phyloP scores from a whole-genome alignment of 1,140 invertebrate species.

The Cyclina sinensis region DNA sequence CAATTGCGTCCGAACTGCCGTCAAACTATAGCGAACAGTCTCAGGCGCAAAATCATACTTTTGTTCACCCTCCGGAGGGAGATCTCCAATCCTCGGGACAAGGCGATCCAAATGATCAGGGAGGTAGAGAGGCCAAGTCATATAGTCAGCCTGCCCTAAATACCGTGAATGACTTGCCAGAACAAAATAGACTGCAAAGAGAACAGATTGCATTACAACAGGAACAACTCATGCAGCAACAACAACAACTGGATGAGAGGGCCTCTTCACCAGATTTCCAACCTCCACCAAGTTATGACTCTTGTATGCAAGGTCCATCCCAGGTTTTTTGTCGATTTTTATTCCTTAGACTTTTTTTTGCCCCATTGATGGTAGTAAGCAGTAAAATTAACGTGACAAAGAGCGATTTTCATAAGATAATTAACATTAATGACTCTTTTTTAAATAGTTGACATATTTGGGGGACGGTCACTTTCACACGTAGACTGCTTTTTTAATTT shows the following conservation, averaged over 20 bases:
- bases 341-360: not conserved
- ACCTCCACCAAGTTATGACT: constrained; percentile 1
- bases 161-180: not conserved
- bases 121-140: no score
- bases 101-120: not conserved
- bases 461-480: no score
- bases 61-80: not conserved
- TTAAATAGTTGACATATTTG: no score
- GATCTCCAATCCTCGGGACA: not conserved
- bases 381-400: no score
- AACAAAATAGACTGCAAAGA: constrained; percentile 7
- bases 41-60: not conserved
- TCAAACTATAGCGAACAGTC: not conserved
- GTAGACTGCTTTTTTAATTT: no score
- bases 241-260: not conserved
- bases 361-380: not conserved
- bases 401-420: no score
- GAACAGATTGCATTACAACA: constrained; percentile 15
- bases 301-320: not conserved
- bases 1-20: not conserved
- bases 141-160: no score
- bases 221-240: not conserved
- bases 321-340: not conserved
- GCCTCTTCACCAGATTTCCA: not conserved
- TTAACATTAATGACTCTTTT: not conserved